Evolutionary conservation across 2,888 invertebrate species (phyloP).

Genomic region (Dioctria linearis): DNA sequence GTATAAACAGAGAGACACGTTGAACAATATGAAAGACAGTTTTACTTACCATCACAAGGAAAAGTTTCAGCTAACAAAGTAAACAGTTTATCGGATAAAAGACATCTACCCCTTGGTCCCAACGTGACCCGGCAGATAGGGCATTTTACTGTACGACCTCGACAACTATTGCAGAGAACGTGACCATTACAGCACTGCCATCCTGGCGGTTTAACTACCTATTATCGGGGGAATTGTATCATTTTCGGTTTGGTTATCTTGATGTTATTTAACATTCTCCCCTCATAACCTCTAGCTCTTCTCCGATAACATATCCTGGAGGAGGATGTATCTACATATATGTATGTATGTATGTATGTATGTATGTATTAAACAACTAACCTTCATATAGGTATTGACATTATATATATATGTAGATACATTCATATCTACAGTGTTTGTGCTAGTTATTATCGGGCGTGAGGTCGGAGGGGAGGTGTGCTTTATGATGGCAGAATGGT

Average conservation of each 20-base stretch:
- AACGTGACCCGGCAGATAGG: slow-evolving; percentile 72
- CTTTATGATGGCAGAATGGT: slow-evolving; percentile 49
- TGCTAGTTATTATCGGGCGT: slow-evolving; percentile 20
- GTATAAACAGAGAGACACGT: no score
- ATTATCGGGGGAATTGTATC: slow-evolving; percentile 59
- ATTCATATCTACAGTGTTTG: background rate
- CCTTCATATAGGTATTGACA: slow-evolving; percentile 30
- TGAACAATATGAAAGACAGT: no score
- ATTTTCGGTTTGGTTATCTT: slow-evolving; percentile 54
- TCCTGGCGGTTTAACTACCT: slow-evolving; percentile 71
- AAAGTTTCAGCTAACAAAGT: slow-evolving; percentile 69
- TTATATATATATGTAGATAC: no score
- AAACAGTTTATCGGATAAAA: slow-evolving; percentile 72
- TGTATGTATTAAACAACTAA: background rate
- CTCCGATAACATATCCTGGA: slow-evolving; percentile 42
- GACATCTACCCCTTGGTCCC: slow-evolving; percentile 71
- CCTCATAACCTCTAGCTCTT: slow-evolving; percentile 45
- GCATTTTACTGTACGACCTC: slow-evolving; percentile 70
- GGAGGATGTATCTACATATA: background rate
- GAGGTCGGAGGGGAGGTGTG: background rate
- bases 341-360: background rate
- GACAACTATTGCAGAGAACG: slow-evolving; percentile 71
- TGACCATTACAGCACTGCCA: slow-evolving; percentile 73
- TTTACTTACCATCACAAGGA: slow-evolving; percentile 66
- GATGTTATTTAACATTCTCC: slow-evolving; percentile 52